phyloP scores from a whole-genome alignment of 2,797 vertebrate genomes.

The Eulemur mongoz region DNA sequence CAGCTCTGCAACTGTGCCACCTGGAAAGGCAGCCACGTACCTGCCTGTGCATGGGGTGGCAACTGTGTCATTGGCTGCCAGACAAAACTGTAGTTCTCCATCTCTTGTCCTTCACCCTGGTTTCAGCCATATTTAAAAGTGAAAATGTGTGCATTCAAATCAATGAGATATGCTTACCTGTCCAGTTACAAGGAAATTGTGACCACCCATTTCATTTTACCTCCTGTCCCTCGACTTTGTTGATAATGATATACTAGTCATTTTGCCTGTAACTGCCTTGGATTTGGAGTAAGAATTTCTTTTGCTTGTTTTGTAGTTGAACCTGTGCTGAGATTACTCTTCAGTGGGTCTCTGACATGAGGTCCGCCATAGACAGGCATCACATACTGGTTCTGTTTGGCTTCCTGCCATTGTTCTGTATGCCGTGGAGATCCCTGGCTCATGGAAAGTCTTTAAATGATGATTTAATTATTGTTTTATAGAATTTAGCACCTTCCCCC shows the following conservation, averaged over 20 bases:
- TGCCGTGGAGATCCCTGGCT: not conserved
- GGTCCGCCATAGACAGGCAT: not conserved
- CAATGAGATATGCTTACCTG: not conserved
- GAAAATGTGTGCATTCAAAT: not conserved
- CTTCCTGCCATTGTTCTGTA: not conserved
- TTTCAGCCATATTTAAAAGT: not conserved
- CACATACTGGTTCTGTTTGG: not conserved
- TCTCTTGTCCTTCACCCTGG: not conserved
- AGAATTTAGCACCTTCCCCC: conserved; percentile 5
- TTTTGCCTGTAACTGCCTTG: not conserved
- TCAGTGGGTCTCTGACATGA: not conserved
- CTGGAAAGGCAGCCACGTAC: rapidly evolving
- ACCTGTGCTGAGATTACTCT: not conserved
- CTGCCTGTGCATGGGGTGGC: rapidly evolving
- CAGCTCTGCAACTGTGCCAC: not conserved
- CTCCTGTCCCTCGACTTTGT: not conserved
- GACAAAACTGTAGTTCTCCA: not conserved
- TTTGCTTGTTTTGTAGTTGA: not conserved
- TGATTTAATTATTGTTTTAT: conserved; percentile 17
- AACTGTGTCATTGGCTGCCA: not conserved
- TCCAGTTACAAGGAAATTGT: not conserved
- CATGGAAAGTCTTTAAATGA: conserved; percentile 7
- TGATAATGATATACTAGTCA: not conserved
- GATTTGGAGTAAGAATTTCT: not conserved
- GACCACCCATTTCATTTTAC: not conserved